phyloP scores from a whole-genome alignment of 2,888 invertebrate species.

The Asteroscopus sphinx region DNA sequence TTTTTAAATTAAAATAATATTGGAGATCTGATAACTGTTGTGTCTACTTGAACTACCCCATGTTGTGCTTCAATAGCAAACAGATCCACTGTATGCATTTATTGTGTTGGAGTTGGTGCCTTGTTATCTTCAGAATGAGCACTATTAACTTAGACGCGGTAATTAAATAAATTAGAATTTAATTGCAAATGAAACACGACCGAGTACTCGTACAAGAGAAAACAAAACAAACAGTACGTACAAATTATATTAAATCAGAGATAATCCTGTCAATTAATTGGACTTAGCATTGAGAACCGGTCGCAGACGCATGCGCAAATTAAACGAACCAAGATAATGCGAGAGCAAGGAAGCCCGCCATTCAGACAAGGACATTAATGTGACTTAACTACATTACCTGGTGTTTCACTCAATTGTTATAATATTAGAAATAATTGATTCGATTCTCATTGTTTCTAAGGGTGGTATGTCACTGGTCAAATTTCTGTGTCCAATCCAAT shows the following conservation, averaged over 20 bases:
- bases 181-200: slow-evolving; percentile 70
- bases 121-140: slow-evolving; percentile 45
- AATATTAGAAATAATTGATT: slow-evolving; percentile 24
- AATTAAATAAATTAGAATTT: slow-evolving; percentile 67
- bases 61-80: slow-evolving; percentile 21
- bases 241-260: slow-evolving; percentile 89
- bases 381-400: slow-evolving; percentile 66
- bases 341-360: slow-evolving; percentile 70
- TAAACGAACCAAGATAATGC: slow-evolving; percentile 77
- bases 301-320: slow-evolving; percentile 83
- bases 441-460: neutral
- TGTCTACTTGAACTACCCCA: too few relatives aligned
- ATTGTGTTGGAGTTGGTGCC: slow-evolving; percentile 28
- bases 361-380: slow-evolving; percentile 70
- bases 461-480: too few relatives aligned
- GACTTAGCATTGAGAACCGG: slow-evolving; percentile 87
- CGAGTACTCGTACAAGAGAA: slow-evolving; percentile 71
- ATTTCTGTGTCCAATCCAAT: too few relatives aligned
- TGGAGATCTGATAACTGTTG: too few relatives aligned
- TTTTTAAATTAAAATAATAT: too few relatives aligned
- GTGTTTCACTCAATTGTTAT: slow-evolving; percentile 41
- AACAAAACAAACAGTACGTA: slow-evolving; percentile 86
- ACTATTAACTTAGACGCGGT: slow-evolving; percentile 52
- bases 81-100: slow-evolving; percentile 30
- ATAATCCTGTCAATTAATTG: slow-evolving; percentile 90